phyloP scores from a whole-genome alignment of 2,888 invertebrate genomes.

The Toxonevra muliebris region DNA sequence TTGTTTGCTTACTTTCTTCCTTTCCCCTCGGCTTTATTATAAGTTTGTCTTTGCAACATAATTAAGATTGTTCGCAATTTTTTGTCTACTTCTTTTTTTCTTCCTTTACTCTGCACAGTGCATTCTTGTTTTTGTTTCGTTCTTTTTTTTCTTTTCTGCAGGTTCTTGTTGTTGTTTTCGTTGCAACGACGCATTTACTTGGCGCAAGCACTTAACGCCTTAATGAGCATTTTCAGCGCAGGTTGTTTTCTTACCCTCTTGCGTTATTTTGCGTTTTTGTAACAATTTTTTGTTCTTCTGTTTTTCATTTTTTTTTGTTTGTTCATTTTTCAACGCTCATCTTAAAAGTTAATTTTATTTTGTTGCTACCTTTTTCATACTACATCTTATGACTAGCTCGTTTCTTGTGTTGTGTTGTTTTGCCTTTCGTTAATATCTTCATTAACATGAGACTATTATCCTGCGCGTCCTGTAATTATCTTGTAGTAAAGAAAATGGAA shows the following conservation, averaged over 20 bases:
- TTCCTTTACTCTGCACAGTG: not conserved
- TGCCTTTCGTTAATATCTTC: not conserved
- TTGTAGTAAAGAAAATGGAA: slow-evolving; percentile 4
- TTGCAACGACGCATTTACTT: not conserved
- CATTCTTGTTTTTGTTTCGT: not conserved
- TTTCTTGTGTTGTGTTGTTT: too few species aligned
- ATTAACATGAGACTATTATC: slow-evolving; percentile 16
- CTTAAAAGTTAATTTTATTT: slow-evolving; percentile 1
- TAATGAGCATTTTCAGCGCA: slow-evolving; percentile 4
- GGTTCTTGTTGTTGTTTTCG: not conserved
- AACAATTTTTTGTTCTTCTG: not conserved
- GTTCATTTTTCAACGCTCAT: not conserved
- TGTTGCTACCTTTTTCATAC: not conserved
- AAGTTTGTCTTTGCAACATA: slow-evolving; percentile 1
- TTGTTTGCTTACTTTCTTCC: too few species aligned
- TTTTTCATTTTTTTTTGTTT: not conserved
- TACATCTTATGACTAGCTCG: not conserved
- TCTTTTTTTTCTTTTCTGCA: too few species aligned
- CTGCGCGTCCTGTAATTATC: slow-evolving; percentile 14
- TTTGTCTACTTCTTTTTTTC: not conserved
- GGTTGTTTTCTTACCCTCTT: not conserved
- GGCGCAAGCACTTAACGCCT: slow-evolving; percentile 7
- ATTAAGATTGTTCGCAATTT: slow-evolving; percentile 7
- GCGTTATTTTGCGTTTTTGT: not conserved
- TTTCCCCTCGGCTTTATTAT: too few species aligned